Conservation (phyloP, 2,113 vertebrate genomes). For the human (Homo sapiens) region GRCh38 chr6:122671501-122672000, state of each 20-base stretch:
- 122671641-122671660: not conserved
- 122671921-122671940: conserved; percentile 1
- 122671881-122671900: not conserved
- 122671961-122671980: not conserved
- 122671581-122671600: not conserved
- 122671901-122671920: not conserved
- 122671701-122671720: not conserved
- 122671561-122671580: not conserved
- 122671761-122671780: not conserved
- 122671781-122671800: not conserved
- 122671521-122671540: not conserved
- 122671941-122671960: not conserved
- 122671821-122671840: not conserved
- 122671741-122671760: not conserved
- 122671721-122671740: not conserved
- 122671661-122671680: not conserved
- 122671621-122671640: not conserved
- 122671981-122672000: not conserved
- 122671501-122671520: not conserved
- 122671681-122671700: not conserved
- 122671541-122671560: not conserved
- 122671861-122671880: not conserved
- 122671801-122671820: not conserved
- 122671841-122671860: not conserved
- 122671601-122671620: conserved; percentile 2